Percentiles rank a stretch among this genome's conserved stretches.
These are phyloP conservation scores for Sebastiscus tertius DNA, from an alignment of 2,797 vertebrate species.

Conservation along the genomic window DNA sequence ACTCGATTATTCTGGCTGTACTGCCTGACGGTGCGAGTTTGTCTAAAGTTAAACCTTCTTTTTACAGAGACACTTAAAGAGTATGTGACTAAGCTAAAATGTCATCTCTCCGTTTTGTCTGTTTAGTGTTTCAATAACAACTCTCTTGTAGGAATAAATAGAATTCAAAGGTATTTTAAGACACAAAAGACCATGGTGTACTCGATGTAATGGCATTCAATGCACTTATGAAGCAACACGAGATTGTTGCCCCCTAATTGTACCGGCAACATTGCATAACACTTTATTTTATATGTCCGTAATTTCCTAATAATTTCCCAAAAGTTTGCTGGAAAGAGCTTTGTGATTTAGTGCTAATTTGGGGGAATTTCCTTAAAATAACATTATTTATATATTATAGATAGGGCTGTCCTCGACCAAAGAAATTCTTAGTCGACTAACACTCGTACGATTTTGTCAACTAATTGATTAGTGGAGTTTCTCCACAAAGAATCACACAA, in stretches of 20 bases:
- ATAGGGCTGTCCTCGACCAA: background rate
- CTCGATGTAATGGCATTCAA: conserved; percentile 2
- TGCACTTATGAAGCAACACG: background rate
- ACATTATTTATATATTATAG: background rate
- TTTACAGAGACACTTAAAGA: conserved; percentile 11
- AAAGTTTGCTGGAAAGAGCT: conserved; percentile 3
- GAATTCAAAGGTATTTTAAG: background rate
- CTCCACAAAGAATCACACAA: too few relatives aligned
- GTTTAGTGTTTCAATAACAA: conserved; percentile 32
- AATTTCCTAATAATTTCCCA: background rate
- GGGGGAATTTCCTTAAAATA: background rate
- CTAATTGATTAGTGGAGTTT: too few relatives aligned
- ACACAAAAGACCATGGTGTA: background rate
- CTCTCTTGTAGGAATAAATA: background rate
- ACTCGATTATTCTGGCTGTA: background rate
- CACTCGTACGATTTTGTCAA: too few relatives aligned
- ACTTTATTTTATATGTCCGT: background rate
- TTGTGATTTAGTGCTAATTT: conserved; percentile 10
- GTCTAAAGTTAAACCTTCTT: conserved; percentile 31
- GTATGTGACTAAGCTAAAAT: background rate
- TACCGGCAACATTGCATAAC: conserved; percentile 15
- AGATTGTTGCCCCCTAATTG: conserved; percentile 29
- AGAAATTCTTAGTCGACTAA: background rate
- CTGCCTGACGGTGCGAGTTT: conserved; percentile 6
- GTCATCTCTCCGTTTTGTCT: conserved; percentile 20